These are phyloP conservation scores for Thomomys bottae DNA, from an alignment of 2,113 vertebrate genomes.

Conservation along the genomic window DNA sequence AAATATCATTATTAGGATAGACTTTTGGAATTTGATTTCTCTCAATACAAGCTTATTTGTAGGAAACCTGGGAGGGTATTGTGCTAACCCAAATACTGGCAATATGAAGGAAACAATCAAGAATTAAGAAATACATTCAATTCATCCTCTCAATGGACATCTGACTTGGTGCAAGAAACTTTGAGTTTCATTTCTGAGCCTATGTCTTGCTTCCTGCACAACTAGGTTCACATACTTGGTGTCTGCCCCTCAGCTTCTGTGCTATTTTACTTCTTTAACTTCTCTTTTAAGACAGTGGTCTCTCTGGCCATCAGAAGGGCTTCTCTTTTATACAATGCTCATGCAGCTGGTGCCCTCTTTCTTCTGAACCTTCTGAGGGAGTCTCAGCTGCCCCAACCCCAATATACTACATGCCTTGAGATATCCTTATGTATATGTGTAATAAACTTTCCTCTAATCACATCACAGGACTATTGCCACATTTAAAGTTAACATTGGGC, in stretches of 20 bases:
- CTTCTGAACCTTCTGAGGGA: not conserved
- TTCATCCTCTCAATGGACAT: not conserved
- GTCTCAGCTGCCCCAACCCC: not conserved
- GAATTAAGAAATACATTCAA: not conserved
- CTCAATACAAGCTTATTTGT: not conserved
- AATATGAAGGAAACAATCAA: not conserved
- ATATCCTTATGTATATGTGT: not conserved
- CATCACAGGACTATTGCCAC: not conserved
- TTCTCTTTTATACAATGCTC: not conserved
- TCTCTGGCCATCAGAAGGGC: not conserved
- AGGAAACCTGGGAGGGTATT: not conserved
- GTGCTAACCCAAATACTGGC: not conserved
- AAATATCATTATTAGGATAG: not conserved
- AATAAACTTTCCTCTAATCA: not conserved
- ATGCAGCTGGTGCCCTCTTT: not conserved
- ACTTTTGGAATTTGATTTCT: slow-evolving; percentile 1
- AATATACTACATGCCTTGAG: not conserved
- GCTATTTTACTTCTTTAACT: not conserved
- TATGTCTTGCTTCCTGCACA: not conserved
- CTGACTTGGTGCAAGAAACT: not conserved
- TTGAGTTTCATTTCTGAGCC: not conserved
- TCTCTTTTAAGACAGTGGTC: not conserved
- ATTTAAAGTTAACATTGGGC: not conserved
- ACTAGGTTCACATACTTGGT: not conserved
- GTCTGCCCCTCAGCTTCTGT: not conserved